phyloP scores from a whole-genome alignment of 2,113 vertebrate species.

The Uria aalge region DNA sequence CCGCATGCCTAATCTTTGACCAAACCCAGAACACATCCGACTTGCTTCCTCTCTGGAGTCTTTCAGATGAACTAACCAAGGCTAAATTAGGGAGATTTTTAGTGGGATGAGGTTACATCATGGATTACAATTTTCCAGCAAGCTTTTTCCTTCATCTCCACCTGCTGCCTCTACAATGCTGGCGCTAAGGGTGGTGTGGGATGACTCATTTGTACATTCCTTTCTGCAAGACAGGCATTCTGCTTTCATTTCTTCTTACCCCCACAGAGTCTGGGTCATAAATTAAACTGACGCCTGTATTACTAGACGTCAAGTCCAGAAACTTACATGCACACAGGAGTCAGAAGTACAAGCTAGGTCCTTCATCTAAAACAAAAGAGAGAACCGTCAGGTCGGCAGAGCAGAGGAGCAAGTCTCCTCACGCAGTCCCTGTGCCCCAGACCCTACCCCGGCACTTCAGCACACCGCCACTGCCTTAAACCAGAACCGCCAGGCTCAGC shows the following conservation, averaged over 20 bases:
- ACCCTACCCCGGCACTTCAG: not conserved
- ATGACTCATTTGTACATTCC: slow-evolving; percentile 28
- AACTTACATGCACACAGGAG: slow-evolving; percentile 10
- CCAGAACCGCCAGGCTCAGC: not conserved
- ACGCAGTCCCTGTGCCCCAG: not conserved
- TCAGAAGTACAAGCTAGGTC: slow-evolving; percentile 35
- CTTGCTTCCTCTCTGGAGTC: not conserved
- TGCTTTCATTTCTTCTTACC: not conserved
- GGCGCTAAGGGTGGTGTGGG: not conserved
- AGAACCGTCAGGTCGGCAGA: not conserved
- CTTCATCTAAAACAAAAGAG: slow-evolving; percentile 28
- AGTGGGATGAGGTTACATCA: not conserved
- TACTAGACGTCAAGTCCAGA: not conserved
- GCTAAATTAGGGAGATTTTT: not conserved
- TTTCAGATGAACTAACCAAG: not conserved
- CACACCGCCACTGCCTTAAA: not conserved
- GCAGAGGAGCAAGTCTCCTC: not conserved
- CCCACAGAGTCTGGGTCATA: not conserved
- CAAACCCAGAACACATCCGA: not conserved
- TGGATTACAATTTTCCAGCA: not conserved
- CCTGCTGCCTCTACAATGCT: slow-evolving; percentile 13
- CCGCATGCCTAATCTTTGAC: not conserved
- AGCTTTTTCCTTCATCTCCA: slow-evolving; percentile 31
- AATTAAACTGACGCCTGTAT: not conserved
- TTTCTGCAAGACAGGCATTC: not conserved